Percentiles rank a stretch among this genome's conserved stretches.
These are phyloP conservation scores for Lobophora halterata DNA, from an alignment of 2,888 invertebrate species.

Conservation along the genomic window DNA sequence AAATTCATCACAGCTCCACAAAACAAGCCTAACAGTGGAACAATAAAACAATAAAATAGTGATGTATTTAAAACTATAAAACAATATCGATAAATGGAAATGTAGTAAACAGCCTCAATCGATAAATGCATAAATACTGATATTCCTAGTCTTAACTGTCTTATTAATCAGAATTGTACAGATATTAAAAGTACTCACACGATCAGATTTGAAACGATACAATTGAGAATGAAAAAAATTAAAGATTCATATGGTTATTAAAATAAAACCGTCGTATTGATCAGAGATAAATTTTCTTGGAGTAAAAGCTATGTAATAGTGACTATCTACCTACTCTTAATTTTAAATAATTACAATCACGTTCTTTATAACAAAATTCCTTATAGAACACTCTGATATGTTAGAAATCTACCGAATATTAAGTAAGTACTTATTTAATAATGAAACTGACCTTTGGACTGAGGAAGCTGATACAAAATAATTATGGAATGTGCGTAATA, in stretches of 20 bases:
- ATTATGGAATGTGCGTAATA: conserved; percentile 64
- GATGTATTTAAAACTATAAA: conserved; percentile 67
- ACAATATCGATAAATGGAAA: conserved; percentile 43
- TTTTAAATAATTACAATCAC: conserved; percentile 3
- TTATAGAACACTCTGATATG: conserved; percentile 19
- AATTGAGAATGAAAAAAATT: not conserved
- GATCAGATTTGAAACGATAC: not conserved
- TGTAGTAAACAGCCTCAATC: conserved; percentile 60
- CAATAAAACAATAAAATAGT: conserved; percentile 67
- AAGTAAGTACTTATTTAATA: conserved; percentile 25
- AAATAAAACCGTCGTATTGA: no score
- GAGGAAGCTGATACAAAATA: conserved; percentile 53
- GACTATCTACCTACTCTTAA: conserved; percentile 17
- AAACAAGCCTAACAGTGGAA: conserved; percentile 76
- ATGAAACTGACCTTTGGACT: conserved; percentile 66
- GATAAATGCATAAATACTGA: conserved; percentile 77
- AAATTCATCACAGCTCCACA: conserved; percentile 79
- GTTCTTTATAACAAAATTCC: conserved; percentile 2
- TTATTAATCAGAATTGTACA: conserved; percentile 4
- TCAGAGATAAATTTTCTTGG: not conserved
- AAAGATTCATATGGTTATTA: not conserved
- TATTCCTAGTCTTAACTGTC: conserved; percentile 27
- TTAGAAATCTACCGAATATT: conserved; percentile 12
- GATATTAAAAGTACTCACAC: not conserved
- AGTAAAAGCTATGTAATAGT: conserved; percentile 10